Evolutionary conservation across 2,113 vertebrate species (phyloP).

Genomic region (Cryptomyrus ogoouensis): DNA sequence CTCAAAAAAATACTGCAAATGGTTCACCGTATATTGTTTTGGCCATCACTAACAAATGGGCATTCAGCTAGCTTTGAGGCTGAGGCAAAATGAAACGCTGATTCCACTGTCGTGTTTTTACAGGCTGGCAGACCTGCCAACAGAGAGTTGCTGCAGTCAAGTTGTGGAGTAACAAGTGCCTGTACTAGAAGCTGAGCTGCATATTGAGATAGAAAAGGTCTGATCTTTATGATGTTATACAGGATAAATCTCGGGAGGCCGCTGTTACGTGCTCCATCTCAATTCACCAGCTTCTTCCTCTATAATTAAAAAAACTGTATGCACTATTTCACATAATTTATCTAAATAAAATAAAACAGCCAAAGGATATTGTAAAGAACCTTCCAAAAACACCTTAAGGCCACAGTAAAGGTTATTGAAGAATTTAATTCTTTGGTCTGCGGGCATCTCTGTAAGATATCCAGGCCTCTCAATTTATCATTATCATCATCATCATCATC

Average conservation of each 20-base stretch:
- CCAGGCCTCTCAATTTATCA: background rate
- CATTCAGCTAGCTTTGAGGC: too few species aligned
- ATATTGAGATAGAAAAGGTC: too few species aligned
- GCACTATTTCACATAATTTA: background rate
- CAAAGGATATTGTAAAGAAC: background rate
- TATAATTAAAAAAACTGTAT: background rate
- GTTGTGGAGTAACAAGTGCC: too few species aligned
- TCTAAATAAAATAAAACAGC: background rate
- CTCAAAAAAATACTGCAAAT: too few species aligned
- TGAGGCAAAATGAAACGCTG: too few species aligned
- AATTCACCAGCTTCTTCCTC: background rate
- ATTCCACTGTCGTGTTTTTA: too few species aligned
- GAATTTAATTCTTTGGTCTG: background rate
- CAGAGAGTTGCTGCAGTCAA: background rate
- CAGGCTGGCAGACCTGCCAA: too few species aligned
- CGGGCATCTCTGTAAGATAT: background rate
- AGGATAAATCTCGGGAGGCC: background rate
- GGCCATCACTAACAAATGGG: background rate
- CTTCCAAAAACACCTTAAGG: background rate
- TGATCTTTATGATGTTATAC: too few species aligned
- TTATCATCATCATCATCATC: too few species aligned
- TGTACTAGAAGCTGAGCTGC: too few species aligned
- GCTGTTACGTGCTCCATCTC: too few species aligned
- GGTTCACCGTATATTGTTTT: too few species aligned
- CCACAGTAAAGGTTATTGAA: background rate